Evolutionary conservation across 2,797 vertebrate genomes (phyloP), one percentile per base, ranked within the genome.

Genomic region (Dryobates pubescens): DNA sequence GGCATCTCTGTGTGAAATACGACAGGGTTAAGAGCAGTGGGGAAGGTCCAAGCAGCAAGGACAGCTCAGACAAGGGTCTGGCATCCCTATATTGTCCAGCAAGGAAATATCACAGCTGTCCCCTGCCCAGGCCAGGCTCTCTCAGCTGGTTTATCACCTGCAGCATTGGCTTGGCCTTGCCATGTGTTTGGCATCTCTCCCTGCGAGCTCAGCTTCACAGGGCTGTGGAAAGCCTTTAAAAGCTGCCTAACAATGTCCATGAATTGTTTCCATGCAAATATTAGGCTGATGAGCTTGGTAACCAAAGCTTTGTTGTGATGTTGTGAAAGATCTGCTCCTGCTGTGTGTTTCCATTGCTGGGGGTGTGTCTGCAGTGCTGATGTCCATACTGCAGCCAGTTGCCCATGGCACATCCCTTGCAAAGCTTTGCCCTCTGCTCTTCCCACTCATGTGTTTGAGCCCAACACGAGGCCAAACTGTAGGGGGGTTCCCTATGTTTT

Each of bases 261-360:
- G 18, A 29, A 22, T 95, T 95, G 77, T 95, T 95, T 95, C 88
- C 78, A 7, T 68, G 71, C 80, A 82, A 80, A 82, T 41, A 17
- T 69, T 74, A 77, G 86, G 86, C 80, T 10, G 63, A 65, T 61
- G 45, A 38, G 84, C 91, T 70, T 65, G 68, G 85, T 64, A 84
- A 92, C 59, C 34, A 22, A 32, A 89, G 15, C 13, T 49, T 51
- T 6, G 24, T 16, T 1, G 20, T 49, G 20, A 10, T 29, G 0
- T 22, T 49, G 7, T 32, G 27, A 26, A 59, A 75, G 79, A 16
- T 23, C 13, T n/a, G 30, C 7, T 26, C 4, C 0, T 41, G 41
- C 41, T 41, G 41, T 41, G 13, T 41, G 13, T 82, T 59, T 45
- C 54, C 30, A 2, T 1, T 49, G 78, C 71, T 71, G 79, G 20